A percentile compares a stretch with the other conserved stretches of the same genome.
Evolutionary conservation across 2,113 vertebrate species (phyloP).

Genomic region (Pyxicephalus adspersus): DNA sequence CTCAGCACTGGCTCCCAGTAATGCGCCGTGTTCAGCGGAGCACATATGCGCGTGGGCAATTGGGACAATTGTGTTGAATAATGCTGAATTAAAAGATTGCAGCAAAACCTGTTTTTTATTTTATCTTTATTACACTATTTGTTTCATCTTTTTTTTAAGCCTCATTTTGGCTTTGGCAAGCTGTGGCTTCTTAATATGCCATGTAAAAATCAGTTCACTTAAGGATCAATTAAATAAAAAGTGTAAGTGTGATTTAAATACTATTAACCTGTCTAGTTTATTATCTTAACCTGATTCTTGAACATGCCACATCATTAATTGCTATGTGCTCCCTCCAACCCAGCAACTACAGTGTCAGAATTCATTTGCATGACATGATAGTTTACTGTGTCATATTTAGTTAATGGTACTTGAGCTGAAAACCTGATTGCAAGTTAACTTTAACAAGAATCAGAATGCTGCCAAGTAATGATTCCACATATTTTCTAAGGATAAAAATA

Average conservation of each 20-base stretch:
- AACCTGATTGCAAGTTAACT: conserved; percentile 32
- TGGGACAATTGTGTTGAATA: too few species aligned
- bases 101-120: too few species aligned
- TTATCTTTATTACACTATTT: too few species aligned
- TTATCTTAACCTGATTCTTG: conserved; percentile 44
- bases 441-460: background rate
- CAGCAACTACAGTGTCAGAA: conserved; percentile 28
- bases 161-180: too few species aligned
- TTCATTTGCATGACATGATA: conserved; percentile 26
- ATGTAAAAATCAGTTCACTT: conserved; percentile 9
- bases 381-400: conserved; percentile 26
- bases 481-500: background rate
- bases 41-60: too few species aligned
- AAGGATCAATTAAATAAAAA: conserved; percentile 14
- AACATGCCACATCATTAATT: conserved; percentile 27
- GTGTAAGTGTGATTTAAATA: conserved; percentile 18
- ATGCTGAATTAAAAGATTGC: too few species aligned
- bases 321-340: conserved; percentile 29
- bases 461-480: background rate
- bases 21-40: too few species aligned
- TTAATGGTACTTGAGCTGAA: conserved; percentile 24
- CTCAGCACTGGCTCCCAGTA: too few species aligned
- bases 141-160: too few species aligned
- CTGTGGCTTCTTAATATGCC: background rate
- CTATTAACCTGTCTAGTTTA: conserved; percentile 41